Base-by-base conservation (phyloP, 2,888 invertebrate species). In the Drosophila anomalata region DNA sequence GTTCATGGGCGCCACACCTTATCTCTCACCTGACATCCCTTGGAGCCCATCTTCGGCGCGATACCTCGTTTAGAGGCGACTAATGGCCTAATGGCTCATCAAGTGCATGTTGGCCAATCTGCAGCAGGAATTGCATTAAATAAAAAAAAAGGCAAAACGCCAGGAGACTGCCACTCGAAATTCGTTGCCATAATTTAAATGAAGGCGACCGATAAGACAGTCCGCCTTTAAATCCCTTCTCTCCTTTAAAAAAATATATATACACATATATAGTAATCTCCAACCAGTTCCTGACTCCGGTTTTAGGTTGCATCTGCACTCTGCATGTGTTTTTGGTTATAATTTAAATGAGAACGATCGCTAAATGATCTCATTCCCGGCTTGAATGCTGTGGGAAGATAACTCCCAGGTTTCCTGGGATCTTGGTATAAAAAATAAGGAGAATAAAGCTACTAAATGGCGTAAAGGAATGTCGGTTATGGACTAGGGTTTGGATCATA, bases 1-100 rank as follows among this genome's bases (percentile, higher is more conserved):
- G 87, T 87, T 87, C 73, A 78, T 73, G 78, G 73, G 54, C 74
- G 75, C 59, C 65, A 65, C 58, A 55, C 75, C 33, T 54, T 68
- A 57, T 47, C 53, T 31, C 22, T 36, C 22, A 33, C 24, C 20
- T 42, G 29, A 20, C 42, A 24, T 39, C 26, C 22, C 22, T 44
- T 20, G 44, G 33, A 42, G 29, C 29, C n/a, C 14, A 7, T 12
- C 14, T 14, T 1, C 39, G 69, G 33, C 33, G 0, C 14, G 29
- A 29, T 29, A 29, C 52, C 61, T 68, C 75, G 72, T 82, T 83
- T 78, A 85, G 78, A 83, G 73, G 71, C 77, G 74, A 75, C 83
- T 87, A 87, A 89, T 85, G 87, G 81, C 77, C 83, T 85, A 89
- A 89, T 85, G 87, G 81, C 77, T 82, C 87, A 87, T 86, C 84